A percentile compares a stretch with the other conserved stretches of the same genome.
Evolutionary conservation across 2,113 vertebrate genomes (phyloP).

Genomic region (Bufo bufo): DNA sequence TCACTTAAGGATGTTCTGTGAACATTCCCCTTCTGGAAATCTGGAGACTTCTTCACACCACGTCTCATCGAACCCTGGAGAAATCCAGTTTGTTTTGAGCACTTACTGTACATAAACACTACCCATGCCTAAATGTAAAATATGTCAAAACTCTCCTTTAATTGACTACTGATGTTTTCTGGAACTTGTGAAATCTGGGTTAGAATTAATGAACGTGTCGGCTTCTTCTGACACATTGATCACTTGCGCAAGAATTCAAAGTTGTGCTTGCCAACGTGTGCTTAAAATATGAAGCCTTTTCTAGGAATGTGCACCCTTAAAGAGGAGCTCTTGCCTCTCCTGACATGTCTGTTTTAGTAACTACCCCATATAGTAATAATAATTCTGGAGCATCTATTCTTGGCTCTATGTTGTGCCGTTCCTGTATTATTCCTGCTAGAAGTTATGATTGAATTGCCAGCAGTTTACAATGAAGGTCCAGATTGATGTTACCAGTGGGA

Average conservation of each 20-base stretch:
- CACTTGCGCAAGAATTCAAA: conserved; percentile 40
- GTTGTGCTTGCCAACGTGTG: not conserved
- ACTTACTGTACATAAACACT: conserved; percentile 58
- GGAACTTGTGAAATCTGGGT: conserved; percentile 57
- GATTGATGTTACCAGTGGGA: too few species aligned
- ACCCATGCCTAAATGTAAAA: conserved; percentile 56
- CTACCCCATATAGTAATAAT: too few species aligned
- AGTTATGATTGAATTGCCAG: too few species aligned
- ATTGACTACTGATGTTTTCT: conserved; percentile 58
- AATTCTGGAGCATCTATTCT: too few species aligned
- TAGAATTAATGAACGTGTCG: conserved; percentile 56
- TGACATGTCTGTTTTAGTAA: too few species aligned
- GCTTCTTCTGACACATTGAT: conserved; percentile 47
- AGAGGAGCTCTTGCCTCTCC: not conserved
- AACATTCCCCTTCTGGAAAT: conserved; percentile 57
- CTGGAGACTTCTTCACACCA: conserved; percentile 53
- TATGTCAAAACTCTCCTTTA: conserved; percentile 58
- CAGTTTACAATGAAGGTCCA: too few species aligned
- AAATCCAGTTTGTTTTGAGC: conserved; percentile 57
- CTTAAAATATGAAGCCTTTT: not conserved
- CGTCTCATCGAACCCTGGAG: conserved; percentile 52
- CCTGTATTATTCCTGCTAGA: too few species aligned
- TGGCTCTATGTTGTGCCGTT: too few species aligned
- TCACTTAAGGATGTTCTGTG: conserved; percentile 57
- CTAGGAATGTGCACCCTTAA: not conserved